A percentile compares a stretch with the other conserved stretches of the same genome.
These are phyloP conservation scores for Leptothorax acervorum DNA, from an alignment of 2,888 invertebrate genomes.

Conservation along the genomic window DNA sequence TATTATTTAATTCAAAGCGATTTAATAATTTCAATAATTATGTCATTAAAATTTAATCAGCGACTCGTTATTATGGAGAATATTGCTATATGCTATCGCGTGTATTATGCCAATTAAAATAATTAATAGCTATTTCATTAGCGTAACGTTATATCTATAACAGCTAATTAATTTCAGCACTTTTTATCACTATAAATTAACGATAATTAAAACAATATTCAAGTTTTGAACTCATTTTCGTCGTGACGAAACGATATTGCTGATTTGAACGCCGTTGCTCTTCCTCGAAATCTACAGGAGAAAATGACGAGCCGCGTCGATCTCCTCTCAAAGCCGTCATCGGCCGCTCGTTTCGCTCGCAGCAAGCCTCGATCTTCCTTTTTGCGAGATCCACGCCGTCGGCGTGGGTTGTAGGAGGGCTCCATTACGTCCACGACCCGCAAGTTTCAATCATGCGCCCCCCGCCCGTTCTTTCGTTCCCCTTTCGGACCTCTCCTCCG, in stretches of 20 bases:
- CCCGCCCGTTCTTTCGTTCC: not conserved
- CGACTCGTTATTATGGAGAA: not conserved
- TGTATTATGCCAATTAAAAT: not conserved
- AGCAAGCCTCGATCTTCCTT: slow-evolving; percentile 11
- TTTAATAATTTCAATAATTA: not conserved
- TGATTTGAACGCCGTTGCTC: not conserved
- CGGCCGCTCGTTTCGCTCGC: slow-evolving; percentile 15
- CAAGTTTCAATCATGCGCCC: slow-evolving; percentile 53
- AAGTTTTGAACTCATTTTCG: not conserved
- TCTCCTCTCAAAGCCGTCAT: slow-evolving; percentile 10
- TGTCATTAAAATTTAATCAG: not conserved
- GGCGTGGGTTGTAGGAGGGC: slow-evolving; percentile 44
- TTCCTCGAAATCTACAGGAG: not conserved
- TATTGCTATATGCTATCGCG: too few relatives aligned
- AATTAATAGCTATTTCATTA: not conserved
- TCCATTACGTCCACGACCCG: slow-evolving; percentile 61
- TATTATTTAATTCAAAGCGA: not conserved
- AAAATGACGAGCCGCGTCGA: slow-evolving; percentile 30
- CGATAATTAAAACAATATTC: not conserved
- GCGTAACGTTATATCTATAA: not conserved
- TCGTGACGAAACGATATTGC: not conserved
- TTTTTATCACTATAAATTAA: not conserved
- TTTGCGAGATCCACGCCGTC: slow-evolving; percentile 7
- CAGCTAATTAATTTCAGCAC: not conserved
- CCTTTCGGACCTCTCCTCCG: slow-evolving; percentile 25